Conservation (phyloP, 2,888 invertebrate genomes). For the Alcis repandata region DNA sequence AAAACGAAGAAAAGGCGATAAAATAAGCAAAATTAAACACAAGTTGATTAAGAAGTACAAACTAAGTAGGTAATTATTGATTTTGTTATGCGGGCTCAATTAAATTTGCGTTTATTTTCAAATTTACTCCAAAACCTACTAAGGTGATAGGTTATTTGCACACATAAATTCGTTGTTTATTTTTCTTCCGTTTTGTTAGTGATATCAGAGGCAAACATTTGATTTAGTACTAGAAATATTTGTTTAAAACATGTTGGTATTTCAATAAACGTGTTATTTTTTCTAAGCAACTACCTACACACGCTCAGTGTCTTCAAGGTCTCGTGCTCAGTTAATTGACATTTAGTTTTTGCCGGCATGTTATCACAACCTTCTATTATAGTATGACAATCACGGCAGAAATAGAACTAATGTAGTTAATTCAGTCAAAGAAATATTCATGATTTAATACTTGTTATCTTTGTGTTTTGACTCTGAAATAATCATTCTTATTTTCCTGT, state of each 20-base stretch:
- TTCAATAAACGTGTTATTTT: constrained; percentile 54
- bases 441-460: constrained; percentile 4
- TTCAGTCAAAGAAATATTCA: background rate
- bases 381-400: constrained; percentile 44
- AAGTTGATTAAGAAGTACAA: constrained; percentile 78
- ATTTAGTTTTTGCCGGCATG: constrained; percentile 56
- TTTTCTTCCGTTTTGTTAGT: constrained; percentile 20
- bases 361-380: constrained; percentile 50
- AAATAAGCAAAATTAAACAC: constrained; percentile 77
- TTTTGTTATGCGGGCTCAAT: constrained; percentile 38
- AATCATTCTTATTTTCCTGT: background rate
- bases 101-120: constrained; percentile 34
- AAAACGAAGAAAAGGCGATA: constrained; percentile 76
- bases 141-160: background rate
- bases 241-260: constrained; percentile 24
- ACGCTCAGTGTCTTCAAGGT: constrained; percentile 69
- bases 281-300: constrained; percentile 49
- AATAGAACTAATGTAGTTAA: constrained; percentile 4
- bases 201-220: constrained; percentile 31
- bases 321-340: constrained; percentile 63
- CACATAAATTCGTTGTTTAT: constrained; percentile 14
- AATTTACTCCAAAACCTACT: constrained; percentile 9
- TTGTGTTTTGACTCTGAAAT: background rate
- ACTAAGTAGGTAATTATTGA: constrained; percentile 69
- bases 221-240: constrained; percentile 21